These are phyloP conservation scores for Trissolcus japonicus DNA, from an alignment of 2,888 invertebrate genomes.

Conservation along the genomic window DNA sequence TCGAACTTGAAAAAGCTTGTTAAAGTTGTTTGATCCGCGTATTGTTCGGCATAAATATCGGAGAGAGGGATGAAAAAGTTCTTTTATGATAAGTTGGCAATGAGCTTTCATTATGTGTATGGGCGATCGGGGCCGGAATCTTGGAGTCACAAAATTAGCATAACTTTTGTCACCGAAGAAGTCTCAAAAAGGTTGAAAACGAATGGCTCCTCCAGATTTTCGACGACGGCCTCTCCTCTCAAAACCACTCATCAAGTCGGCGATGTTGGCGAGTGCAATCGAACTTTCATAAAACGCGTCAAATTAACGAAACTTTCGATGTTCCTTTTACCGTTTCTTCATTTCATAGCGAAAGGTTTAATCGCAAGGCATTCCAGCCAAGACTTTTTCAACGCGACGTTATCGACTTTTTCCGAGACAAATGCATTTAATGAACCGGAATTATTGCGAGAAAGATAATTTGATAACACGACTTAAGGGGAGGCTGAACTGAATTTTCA, in stretches of 20 bases:
- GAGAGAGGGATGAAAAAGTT: slow-evolving; percentile 15
- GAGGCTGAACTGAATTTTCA: too few species aligned
- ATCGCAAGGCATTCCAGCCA: slow-evolving; percentile 22
- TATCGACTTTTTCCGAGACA: slow-evolving; percentile 38
- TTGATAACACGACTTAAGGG: slow-evolving; percentile 8
- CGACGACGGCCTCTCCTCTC: slow-evolving; percentile 36
- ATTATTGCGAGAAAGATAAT: slow-evolving; percentile 38
- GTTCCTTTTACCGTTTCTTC: slow-evolving; percentile 47
- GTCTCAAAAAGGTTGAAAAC: slow-evolving; percentile 30
- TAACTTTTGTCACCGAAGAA: slow-evolving; percentile 53
- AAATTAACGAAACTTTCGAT: slow-evolving; percentile 54
- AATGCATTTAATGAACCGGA: slow-evolving; percentile 49
- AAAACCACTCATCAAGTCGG: slow-evolving; percentile 47
- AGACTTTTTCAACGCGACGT: slow-evolving; percentile 26
- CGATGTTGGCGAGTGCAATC: slow-evolving; percentile 31
- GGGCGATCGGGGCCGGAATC: slow-evolving; percentile 27
- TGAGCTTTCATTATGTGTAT: slow-evolving; percentile 47
- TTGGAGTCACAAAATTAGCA: slow-evolving; percentile 50
- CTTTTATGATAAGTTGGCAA: slow-evolving; percentile 42
- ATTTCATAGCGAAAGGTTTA: slow-evolving; percentile 43
- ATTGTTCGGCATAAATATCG: slow-evolving; percentile 45
- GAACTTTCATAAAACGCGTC: slow-evolving; percentile 55
- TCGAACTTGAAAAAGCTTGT: slow-evolving; percentile 27
- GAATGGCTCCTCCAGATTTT: slow-evolving; percentile 38
- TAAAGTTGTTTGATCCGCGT: slow-evolving; percentile 40